These are phyloP conservation scores for Eupeodes luniger DNA, from an alignment of 2,888 invertebrate species.

Conservation along the genomic window DNA sequence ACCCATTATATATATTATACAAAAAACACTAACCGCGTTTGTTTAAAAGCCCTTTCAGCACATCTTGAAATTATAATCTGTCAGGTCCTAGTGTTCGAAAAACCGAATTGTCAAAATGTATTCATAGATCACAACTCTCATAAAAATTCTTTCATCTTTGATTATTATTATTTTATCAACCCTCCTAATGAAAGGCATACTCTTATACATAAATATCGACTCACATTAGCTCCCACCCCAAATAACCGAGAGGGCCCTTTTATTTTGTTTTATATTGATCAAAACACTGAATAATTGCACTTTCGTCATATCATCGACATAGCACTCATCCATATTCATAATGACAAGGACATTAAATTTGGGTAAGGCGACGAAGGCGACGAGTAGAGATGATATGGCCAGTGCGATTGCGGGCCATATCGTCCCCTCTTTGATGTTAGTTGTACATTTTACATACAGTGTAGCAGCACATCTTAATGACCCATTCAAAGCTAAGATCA, in stretches of 20 bases:
- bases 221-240: slow-evolving; percentile 26
- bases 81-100: no score
- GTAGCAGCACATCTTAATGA: slow-evolving; percentile 63
- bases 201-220: not conserved
- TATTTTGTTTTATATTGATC: slow-evolving; percentile 58
- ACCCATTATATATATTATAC: no score
- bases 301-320: slow-evolving; percentile 71
- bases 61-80: no score
- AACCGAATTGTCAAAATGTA: not conserved
- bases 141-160: slow-evolving; percentile 9
- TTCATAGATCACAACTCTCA: not conserved
- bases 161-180: not conserved
- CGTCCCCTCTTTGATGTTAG: slow-evolving; percentile 50
- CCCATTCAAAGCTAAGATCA: slow-evolving; percentile 71
- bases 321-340: slow-evolving; percentile 74
- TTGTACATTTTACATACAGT: slow-evolving; percentile 16
- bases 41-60: no score
- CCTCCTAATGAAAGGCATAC: not conserved
- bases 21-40: no score
- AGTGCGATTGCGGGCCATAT: not conserved
- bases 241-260: slow-evolving; percentile 28
- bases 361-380: slow-evolving; percentile 6
- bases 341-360: slow-evolving; percentile 69
- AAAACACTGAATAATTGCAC: slow-evolving; percentile 70
- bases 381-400: slow-evolving; percentile 1